Percentiles rank a stretch among this genome's conserved stretches.
These are phyloP conservation scores for Leptosomus discolor DNA, from an alignment of 2,113 vertebrate species.

Conservation along the genomic window DNA sequence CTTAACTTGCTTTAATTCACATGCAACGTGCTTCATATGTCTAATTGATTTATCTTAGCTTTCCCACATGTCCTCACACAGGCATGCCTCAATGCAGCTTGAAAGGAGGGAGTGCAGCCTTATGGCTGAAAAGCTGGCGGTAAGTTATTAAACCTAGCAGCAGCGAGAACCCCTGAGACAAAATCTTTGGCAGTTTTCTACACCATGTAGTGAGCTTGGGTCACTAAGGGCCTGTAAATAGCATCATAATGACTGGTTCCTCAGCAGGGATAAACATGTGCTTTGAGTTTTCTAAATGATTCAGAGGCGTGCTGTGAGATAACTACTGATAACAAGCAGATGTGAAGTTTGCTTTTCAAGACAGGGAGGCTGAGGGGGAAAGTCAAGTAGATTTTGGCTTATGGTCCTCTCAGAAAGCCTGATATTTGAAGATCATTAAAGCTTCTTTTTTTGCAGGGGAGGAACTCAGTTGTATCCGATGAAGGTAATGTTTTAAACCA, in stretches of 20 bases:
- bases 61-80: neutral
- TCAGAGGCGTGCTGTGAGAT: constrained; percentile 72
- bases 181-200: constrained; percentile 47
- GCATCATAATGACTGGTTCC: constrained; percentile 70
- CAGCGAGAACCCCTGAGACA: constrained; percentile 19
- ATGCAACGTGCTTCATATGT: neutral
- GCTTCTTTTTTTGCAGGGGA: neutral
- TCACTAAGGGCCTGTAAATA: constrained; percentile 74
- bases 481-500: neutral
- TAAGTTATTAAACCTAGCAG: constrained; percentile 50
- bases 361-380: constrained; percentile 17
- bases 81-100: neutral
- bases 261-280: constrained; percentile 79
- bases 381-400: constrained; percentile 41
- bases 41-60: constrained; percentile 56
- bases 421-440: neutral
- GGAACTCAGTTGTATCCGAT: neutral
- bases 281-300: constrained; percentile 83
- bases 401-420: neutral
- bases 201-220: constrained; percentile 43
- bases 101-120: constrained; percentile 5
- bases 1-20: constrained; percentile 20
- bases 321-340: constrained; percentile 83
- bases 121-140: constrained; percentile 20
- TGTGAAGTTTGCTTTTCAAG: constrained; percentile 73